These are phyloP conservation scores for Ceratotherium simum DNA, from an alignment of 2,113 vertebrate species.

Conservation along the genomic window DNA sequence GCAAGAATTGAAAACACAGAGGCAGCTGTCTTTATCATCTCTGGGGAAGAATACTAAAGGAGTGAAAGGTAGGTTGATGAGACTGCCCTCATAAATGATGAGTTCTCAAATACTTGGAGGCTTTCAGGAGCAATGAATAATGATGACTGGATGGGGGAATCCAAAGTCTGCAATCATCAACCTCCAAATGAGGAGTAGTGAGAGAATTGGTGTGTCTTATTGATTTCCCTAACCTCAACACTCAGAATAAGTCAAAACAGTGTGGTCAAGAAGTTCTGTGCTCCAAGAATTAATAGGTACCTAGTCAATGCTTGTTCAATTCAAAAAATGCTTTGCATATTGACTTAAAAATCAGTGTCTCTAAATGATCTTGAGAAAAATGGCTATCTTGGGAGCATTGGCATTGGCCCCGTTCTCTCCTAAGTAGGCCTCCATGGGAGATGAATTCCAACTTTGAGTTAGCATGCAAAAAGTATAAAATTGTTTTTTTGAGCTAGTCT, in stretches of 20 bases:
- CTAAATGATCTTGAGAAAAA: background rate
- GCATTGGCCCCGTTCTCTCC: background rate
- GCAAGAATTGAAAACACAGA: background rate
- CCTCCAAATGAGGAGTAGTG: background rate
- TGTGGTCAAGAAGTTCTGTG: background rate
- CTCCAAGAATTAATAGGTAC: background rate
- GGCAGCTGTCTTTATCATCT: background rate
- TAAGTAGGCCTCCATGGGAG: background rate
- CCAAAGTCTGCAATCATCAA: background rate
- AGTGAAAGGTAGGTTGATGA: background rate
- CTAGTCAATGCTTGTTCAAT: background rate
- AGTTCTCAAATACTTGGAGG: background rate
- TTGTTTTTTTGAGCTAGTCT: conserved; percentile 65
- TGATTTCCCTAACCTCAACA: background rate
- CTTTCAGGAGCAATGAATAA: background rate
- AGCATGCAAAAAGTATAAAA: background rate
- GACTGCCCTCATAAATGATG: background rate
- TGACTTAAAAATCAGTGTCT: background rate
- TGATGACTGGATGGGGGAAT: background rate
- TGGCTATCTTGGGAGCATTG: background rate
- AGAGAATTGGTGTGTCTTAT: background rate
- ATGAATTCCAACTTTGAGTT: background rate
- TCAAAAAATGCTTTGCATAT: background rate
- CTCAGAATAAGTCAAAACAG: background rate
- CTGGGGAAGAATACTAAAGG: background rate